Base-by-base conservation (phyloP, 2,888 invertebrate genomes). In the Agrenia bidenticulata region DNA sequence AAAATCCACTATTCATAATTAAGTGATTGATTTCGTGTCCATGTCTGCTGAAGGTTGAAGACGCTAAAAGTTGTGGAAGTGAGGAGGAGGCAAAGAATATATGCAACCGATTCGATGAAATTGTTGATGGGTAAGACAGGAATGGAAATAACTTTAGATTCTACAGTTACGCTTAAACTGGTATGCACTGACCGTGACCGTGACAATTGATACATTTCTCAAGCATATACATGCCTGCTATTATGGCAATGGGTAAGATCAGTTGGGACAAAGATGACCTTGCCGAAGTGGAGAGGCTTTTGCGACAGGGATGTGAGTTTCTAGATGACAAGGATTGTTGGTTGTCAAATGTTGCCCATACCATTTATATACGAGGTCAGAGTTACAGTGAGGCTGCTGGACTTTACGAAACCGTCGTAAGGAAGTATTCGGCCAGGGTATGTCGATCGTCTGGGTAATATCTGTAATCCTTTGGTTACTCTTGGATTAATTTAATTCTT, bases 221-320 rank as follows among this genome's bases (percentile, higher is more conserved):
- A 71, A 66, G 63, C 73, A 86, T 94, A 76, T 98, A 97, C 78
- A 89, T 99, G 68, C 98, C 99, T 0, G 94, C 97, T 1, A 84
- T 98, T n/a, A 98, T 99, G 98, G 94, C 96, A 0, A 94, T 99
- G 81, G 97, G 98, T 1, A 97, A 96, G 84, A 94, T 99, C 73
- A 95, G 94, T 78, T 99, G 99, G 98, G 94, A 98, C 73, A 85
- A 91, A 80, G 94, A 94, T 79, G 94, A 98, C 79, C 99, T 97
- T 78, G 85, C 87, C 1, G 94, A 96, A 78, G 97, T 99, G 1
- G 97, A 98, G 80, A 93, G 94, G 79, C 94, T 97, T 74, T 97
- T 98, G 80, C 87, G 94, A 37, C 94, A 96, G 79, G 95, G 95
- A 64, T 94, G 94, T 0, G 99, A 99, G 79, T 98, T 98, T 80